phyloP scores from a whole-genome alignment of 2,888 invertebrate species.

The Nezara viridula region DNA sequence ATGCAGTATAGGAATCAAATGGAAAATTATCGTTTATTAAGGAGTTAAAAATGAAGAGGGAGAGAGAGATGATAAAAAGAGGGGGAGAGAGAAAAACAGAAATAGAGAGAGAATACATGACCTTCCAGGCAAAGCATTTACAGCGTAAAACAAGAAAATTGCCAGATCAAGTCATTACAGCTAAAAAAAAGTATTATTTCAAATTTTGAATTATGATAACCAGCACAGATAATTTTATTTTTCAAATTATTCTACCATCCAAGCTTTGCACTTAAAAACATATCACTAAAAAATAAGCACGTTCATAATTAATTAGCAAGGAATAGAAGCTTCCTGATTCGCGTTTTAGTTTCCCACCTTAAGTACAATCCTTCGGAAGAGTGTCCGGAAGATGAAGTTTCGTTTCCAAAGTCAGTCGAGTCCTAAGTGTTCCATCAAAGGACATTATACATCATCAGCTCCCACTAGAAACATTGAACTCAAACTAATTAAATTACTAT shows the following conservation, averaged over 20 bases:
- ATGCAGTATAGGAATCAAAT: too few relatives aligned
- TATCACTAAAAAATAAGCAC: background rate
- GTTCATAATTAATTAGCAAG: background rate
- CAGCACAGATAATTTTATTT: background rate
- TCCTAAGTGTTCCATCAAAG: background rate
- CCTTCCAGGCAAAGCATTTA: too few relatives aligned
- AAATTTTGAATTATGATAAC: too few relatives aligned
- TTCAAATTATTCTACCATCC: background rate
- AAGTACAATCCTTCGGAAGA: background rate
- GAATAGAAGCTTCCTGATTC: background rate
- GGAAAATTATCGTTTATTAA: too few relatives aligned
- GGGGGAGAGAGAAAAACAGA: background rate
- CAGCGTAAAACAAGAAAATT: too few relatives aligned
- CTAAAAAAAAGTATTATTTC: too few relatives aligned
- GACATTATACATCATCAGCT: background rate
- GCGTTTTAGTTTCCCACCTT: background rate
- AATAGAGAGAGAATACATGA: background rate
- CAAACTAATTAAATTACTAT: background rate
- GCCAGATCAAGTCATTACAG: too few relatives aligned
- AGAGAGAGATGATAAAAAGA: background rate
- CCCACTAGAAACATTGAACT: constrained; percentile 10
- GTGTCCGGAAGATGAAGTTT: background rate
- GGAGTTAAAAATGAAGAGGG: too few relatives aligned
- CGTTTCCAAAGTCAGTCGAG: background rate
- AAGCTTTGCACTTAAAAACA: background rate